phyloP scores from a whole-genome alignment of 2,113 vertebrate species.

The Regulus satrapa region DNA sequence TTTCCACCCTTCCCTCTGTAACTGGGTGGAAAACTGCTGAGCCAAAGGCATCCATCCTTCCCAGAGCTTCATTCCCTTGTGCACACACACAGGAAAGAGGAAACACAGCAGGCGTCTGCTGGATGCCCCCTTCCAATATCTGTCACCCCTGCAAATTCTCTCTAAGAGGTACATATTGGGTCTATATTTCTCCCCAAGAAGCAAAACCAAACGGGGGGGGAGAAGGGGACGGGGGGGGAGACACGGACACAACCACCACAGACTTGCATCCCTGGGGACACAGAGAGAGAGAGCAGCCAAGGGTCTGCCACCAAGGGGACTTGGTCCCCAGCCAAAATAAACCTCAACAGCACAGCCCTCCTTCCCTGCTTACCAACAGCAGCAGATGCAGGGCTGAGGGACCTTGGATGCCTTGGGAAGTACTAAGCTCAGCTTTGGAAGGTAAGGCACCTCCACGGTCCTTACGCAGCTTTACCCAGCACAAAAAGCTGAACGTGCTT shows the following conservation, averaged over 20 bases:
- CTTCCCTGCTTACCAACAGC: not conserved
- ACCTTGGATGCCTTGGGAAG: not conserved
- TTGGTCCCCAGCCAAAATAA: not conserved
- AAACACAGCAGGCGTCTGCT: not conserved
- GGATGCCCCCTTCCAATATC: not conserved
- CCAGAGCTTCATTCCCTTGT: not conserved
- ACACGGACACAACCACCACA: fast-evolving
- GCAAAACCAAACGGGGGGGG: not conserved
- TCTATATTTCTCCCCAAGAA: not conserved
- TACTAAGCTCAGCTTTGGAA: fast-evolving
- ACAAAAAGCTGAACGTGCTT: not conserved
- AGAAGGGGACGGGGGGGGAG: no score
- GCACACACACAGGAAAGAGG: not conserved
- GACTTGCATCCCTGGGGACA: not conserved
- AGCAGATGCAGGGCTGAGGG: not conserved
- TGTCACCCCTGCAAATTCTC: not conserved
- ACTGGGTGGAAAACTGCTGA: not conserved
- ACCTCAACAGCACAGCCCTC: not conserved
- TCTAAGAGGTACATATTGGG: no score
- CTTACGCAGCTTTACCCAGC: not conserved
- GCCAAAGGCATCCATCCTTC: not conserved
- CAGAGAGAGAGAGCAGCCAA: not conserved
- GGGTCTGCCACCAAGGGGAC: not conserved
- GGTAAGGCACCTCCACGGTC: not conserved
- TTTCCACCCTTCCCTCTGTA: not conserved